Evolutionary conservation across 1,140 invertebrate genomes (phyloP).

Genomic region (Ceratitis capitata): DNA sequence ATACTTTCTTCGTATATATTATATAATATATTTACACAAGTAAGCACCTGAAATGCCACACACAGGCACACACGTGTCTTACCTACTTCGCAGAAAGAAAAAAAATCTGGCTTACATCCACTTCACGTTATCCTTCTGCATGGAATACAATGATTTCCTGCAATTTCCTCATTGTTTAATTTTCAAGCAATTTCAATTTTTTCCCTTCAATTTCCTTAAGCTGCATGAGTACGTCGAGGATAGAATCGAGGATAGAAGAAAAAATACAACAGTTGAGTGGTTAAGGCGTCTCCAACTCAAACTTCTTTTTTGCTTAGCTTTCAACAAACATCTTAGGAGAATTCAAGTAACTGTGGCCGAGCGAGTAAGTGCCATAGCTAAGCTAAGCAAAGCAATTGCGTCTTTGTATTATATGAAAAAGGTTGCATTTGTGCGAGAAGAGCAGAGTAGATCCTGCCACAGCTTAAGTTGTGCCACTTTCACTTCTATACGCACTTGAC

Average conservation of each 20-base stretch:
- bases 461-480: conserved; percentile 16
- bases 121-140: neutral
- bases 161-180: conserved; percentile 37
- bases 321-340: neutral
- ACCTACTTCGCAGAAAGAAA: neutral
- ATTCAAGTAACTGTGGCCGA: neutral
- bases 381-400: neutral
- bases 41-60: neutral
- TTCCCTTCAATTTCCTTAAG: neutral
- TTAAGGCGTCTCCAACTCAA: neutral
- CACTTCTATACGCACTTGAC: conserved; percentile 10
- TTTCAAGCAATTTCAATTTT: conserved; percentile 30
- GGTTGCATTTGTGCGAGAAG: neutral
- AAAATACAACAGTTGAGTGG: neutral
- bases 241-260: neutral
- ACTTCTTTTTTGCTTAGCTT: too few relatives aligned
- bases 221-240: neutral
- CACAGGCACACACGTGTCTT: neutral
- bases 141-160: neutral
- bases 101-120: neutral
- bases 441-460: neutral
- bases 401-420: too few relatives aligned
- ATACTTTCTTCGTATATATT: neutral
- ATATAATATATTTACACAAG: neutral
- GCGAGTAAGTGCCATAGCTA: neutral